Conservation (phyloP, 2,113 vertebrate species). For the Telmatochromis sp. region DNA sequence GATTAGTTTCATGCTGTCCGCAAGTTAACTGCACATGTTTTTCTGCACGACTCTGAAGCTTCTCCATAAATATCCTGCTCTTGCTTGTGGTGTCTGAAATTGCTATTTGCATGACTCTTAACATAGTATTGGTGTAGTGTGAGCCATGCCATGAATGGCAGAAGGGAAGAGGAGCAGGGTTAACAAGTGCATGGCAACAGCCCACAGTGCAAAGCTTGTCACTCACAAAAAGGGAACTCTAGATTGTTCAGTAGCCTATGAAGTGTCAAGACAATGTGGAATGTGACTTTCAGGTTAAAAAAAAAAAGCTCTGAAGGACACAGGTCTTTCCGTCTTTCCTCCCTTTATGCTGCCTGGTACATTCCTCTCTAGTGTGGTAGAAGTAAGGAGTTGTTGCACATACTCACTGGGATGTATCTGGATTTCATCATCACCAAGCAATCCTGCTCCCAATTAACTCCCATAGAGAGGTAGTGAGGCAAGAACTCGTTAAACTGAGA, state of each 20-base stretch:
- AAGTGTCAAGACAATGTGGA: conserved; percentile 55
- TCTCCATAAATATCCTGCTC: conserved; percentile 41
- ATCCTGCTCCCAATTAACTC: conserved; percentile 61
- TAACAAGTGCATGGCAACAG: conserved; percentile 63
- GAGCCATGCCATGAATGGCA: conserved; percentile 51
- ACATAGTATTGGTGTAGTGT: conserved; percentile 34
- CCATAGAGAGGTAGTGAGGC: conserved; percentile 58
- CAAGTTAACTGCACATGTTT: conserved; percentile 7
- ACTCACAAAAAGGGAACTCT: conserved; percentile 41
- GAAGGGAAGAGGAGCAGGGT: conserved; percentile 51
- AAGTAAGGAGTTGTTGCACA: conserved; percentile 29
- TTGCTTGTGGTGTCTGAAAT: conserved; percentile 50
- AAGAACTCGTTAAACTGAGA: conserved; percentile 61
- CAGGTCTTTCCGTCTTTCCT: conserved; percentile 20
- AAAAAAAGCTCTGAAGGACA: conserved; percentile 31
- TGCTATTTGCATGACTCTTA: conserved; percentile 50
- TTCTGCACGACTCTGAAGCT: background rate
- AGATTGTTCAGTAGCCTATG: conserved; percentile 12
- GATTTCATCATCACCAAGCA: conserved; percentile 66
- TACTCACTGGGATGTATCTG: conserved; percentile 53
- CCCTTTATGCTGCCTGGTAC: conserved; percentile 26
- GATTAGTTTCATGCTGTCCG: background rate
- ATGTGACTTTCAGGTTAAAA: conserved; percentile 58
- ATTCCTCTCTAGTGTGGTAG: conserved; percentile 41
- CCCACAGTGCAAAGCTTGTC: conserved; percentile 50